Evolutionary conservation across 2,797 vertebrate species (phyloP), one percentile per base, ranked within the genome.

Genomic region (Sternotherus odoratus): DNA sequence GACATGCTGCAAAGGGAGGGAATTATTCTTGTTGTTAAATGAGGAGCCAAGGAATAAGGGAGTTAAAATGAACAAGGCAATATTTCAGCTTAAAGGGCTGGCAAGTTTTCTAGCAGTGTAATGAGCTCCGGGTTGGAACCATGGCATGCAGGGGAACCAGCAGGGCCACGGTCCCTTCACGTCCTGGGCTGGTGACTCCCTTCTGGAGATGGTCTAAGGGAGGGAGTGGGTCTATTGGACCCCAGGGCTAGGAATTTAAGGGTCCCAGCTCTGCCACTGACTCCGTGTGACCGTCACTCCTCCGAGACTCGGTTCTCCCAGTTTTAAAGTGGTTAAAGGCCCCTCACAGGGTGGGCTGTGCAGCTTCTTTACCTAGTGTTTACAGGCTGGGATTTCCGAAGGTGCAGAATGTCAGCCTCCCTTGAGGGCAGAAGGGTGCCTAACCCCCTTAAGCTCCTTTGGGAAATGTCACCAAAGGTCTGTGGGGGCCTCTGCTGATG

Each of bases 31-130:
- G 0, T 60, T 2, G 0, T 43, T 94, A 46, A 66, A 3, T 74
- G 60, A 77, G 2, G 79, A 75, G 87, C 51, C 19, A 56, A 77
- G 87, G 39, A 57, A 8, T 39, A 72, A 23, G 0, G 5, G 36
- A 50, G 12, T 83, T 50, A 79, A 63, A 46, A 1, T 11, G 81
- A 87, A 82, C 50, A 43, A 49, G 48, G 87, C 49, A 63, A 33
- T 91, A 19, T 39, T 0, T 4, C 0, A 2, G 1, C 0, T 77
- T 54, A 74, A 16, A 21, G 28, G n/a, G n/a, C 11, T 66, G 83
- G 86, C 3, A 78, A 3, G 49, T 3, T 6, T 13, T 19, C 5
- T 26, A 53, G 50, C 26, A 56, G 23, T 50, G 19, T 39, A 8
- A 23, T 54, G 36, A n/a, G 48, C 60, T 30, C 26, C 13, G 26